phyloP scores from a whole-genome alignment of 2,113 vertebrate genomes.

The Micromys minutus region DNA sequence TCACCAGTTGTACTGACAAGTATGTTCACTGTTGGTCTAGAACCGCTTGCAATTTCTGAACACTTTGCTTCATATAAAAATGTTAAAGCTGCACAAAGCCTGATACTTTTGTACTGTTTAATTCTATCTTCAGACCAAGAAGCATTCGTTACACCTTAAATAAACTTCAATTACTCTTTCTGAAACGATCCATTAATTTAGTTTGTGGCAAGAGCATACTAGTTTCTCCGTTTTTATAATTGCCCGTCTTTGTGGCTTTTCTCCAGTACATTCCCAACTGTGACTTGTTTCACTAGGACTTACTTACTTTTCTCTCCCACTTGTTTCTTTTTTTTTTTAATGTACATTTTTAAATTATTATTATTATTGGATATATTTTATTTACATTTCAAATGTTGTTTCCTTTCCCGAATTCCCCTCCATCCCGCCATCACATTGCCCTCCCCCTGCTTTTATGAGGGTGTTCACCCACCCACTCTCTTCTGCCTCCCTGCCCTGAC shows the following conservation, averaged over 20 bases:
- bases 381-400: too few species aligned
- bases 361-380: too few species aligned
- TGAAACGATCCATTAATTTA: neutral
- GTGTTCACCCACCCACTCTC: too few species aligned
- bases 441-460: too few species aligned
- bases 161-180: constrained; percentile 38
- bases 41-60: constrained; percentile 31
- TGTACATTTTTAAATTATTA: too few species aligned
- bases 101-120: constrained; percentile 37
- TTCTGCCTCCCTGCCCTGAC: too few species aligned
- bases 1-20: constrained; percentile 5
- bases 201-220: neutral
- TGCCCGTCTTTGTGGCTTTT: neutral
- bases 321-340: too few species aligned
- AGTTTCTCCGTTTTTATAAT: constrained; percentile 28
- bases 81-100: neutral
- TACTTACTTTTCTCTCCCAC: constrained; percentile 19
- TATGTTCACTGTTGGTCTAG: neutral
- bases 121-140: constrained; percentile 2
- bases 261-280: neutral
- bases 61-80: constrained; percentile 26
- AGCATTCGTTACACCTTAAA: neutral
- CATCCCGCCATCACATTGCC: too few species aligned
- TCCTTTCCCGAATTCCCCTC: too few species aligned
- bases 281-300: neutral